Evolutionary conservation across 2,888 invertebrate species (phyloP), one percentile per base, ranked within the genome.

Genomic region (Cataglyphis altisquamis): DNA sequence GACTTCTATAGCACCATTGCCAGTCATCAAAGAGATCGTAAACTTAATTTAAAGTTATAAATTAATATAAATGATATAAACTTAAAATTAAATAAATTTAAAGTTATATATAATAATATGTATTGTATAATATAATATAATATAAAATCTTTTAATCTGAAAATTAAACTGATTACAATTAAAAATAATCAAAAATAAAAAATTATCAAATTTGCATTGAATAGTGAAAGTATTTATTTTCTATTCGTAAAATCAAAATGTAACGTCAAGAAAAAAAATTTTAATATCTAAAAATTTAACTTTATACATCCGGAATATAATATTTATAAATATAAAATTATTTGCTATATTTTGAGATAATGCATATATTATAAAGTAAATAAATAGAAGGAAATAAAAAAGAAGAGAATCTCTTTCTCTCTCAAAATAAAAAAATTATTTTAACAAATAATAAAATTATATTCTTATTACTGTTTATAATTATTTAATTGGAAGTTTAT

Each of bases 1-100:
- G 57, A 80, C 45, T 52, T 45, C 15, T 62, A 29, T 62, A 48
- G 72, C 83, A 52, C 70, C 68, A 21, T 25, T 45, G 45, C 18
- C 25, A 52, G 52, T 15, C 68, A 2, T 48, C 9, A 21, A 70
- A 72, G 8, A 39, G 15, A 39, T 18, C 18, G 3, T 10, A 6
- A 70, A 21, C 21, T 60, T 60, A 29, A 29, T 32, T 25, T 29
- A n/a, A 52, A 52, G 6, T 8, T 52, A 45, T 9, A 36, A 0
- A n/a, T 0, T 52, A 52, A 52, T 52, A 29, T 45, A 15, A 45
- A 45, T 45, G 3, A 45, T 21, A 41, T 10, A 45, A 25, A n/a
- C 18, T 74, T 29, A 29, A 29, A 29, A 2, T 29, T 29, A 29
- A 29, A 3, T 29, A 29, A 9, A 25, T 41, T 32, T 39, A 21